Evolutionary conservation across 2,888 invertebrate species (phyloP), one percentile per base, ranked within the genome.

Genomic region (Iselma pallidipennis): DNA sequence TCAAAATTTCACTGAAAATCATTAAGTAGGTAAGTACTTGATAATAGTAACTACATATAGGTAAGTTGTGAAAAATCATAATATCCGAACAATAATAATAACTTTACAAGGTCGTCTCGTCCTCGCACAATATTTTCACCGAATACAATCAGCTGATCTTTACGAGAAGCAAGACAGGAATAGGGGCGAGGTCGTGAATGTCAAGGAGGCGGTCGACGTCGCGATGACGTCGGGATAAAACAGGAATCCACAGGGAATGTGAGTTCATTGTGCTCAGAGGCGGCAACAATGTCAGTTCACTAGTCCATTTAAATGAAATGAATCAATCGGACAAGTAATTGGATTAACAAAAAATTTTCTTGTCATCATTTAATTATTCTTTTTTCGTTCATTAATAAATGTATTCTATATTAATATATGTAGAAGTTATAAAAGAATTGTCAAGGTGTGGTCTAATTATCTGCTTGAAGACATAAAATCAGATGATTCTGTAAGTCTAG

Each of bases 121-220:
- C 21, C 45, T 23, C 23, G 12, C 9, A n/a, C 45, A 21, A 45
- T 19, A 45, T 45, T 45, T 45, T 4, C 45, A 45, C 10, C 21
- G 21, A 45, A 45, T 7, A 37, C 45, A 45, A 45, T 23, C 45
- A 45, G 45, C 45, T 45, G 45, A 45, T 45, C 21, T 23, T 12
- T 45, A 45, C 21, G 45, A 5, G 23, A 45, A 23, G 23, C 45
- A 45, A 45, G 45, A 29, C 52, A 55, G 45, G 49, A 55, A 29
- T 55, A 56, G 63, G 66, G 60, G 61, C 63, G 67, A 55, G 64
- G 53, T 63, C 66, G 66, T 64, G 71, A 74, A 71, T 70, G 69
- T 67, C 68, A 67, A 66, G 70, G 68, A 69, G 57, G 60, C 59
- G 55, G 49, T 55, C 55, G 53, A 28, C 48, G 57, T 19, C 53